These are phyloP conservation scores for Limnephilus lunatus DNA, from an alignment of 2,888 invertebrate species.

Conservation along the genomic window DNA sequence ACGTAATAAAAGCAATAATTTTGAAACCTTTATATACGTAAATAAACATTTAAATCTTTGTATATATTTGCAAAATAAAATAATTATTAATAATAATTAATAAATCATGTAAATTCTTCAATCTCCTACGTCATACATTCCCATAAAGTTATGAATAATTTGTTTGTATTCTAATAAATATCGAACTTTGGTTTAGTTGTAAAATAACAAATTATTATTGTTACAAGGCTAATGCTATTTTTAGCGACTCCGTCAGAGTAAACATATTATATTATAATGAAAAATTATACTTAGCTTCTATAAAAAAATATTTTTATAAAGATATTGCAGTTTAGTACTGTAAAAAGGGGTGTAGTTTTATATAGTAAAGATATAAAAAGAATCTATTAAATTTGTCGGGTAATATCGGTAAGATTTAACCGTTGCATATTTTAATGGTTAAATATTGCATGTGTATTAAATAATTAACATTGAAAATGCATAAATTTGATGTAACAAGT, in stretches of 20 bases:
- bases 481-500: background rate
- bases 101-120: background rate
- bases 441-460: background rate
- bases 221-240: background rate
- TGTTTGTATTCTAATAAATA: background rate
- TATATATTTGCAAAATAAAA: background rate
- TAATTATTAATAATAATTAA: background rate
- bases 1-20: conserved; percentile 10
- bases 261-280: background rate
- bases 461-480: background rate
- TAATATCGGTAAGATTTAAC: background rate
- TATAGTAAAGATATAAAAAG: background rate
- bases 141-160: background rate
- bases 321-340: background rate
- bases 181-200: background rate
- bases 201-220: conserved; percentile 4
- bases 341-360: background rate
- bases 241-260: background rate
- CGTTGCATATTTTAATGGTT: background rate
- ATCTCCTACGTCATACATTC: background rate
- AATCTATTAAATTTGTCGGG: background rate
- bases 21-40: conserved; percentile 22
- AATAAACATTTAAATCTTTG: background rate
- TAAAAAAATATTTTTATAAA: background rate
- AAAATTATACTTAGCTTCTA: background rate